A percentile compares a stretch with the other conserved stretches of the same genome.
Evolutionary conservation across 1,140 invertebrate genomes (phyloP).

Genomic region (Ephestia elutella): DNA sequence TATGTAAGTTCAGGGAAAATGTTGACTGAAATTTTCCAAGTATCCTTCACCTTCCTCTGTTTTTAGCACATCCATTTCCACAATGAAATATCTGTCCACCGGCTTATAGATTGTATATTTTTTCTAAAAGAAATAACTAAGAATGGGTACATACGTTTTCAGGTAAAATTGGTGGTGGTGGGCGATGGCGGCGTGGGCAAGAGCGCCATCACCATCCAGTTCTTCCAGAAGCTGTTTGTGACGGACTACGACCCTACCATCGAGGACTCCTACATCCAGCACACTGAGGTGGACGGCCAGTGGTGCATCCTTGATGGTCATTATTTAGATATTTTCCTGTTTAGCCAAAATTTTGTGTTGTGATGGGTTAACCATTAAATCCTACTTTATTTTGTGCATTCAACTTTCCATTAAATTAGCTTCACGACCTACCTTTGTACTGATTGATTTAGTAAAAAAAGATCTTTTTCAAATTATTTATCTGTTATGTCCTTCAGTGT

Average conservation of each 20-base stretch:
- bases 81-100: too few species aligned
- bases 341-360: constrained; percentile 46
- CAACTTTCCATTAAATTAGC: too few species aligned
- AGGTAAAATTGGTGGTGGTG: constrained; percentile 92
- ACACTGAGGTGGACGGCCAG: constrained; percentile 93
- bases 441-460: too few species aligned
- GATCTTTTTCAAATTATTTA: too few species aligned
- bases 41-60: too few species aligned
- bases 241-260: constrained; percentile 94
- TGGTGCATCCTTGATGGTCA: constrained; percentile 94
- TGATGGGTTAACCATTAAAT: not conserved
- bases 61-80: too few species aligned
- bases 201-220: constrained; percentile 93
- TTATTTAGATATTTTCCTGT: too few species aligned
- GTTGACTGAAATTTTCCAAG: too few species aligned
- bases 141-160: constrained; percentile 13
- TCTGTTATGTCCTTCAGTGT: constrained; percentile 75
- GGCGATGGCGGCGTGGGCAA: constrained; percentile 94
- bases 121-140: not conserved
- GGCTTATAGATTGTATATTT: not conserved
- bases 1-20: too few species aligned
- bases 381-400: too few species aligned
- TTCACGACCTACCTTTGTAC: too few species aligned
- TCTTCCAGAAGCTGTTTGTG: constrained; percentile 90
- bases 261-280: constrained; percentile 92